Conservation (phyloP, 2,888 invertebrate genomes). For the Acanthosepion esculentum region DNA sequence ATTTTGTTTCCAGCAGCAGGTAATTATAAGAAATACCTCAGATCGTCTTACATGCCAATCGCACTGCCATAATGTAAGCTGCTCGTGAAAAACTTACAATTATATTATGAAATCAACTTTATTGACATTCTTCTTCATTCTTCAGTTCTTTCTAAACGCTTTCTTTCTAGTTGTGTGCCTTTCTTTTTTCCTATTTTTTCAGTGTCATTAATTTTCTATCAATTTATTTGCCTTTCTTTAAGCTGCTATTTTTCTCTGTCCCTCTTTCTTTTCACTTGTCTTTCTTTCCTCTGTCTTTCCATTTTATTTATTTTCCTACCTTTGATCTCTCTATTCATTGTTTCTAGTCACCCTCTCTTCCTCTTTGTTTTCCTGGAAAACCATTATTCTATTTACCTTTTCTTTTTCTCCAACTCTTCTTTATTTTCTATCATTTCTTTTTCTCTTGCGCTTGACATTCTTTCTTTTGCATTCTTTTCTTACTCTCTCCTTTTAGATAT, state of each 20-base stretch:
- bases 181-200: background rate
- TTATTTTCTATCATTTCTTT: background rate
- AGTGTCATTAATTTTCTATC: background rate
- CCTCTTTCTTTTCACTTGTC: too few relatives aligned
- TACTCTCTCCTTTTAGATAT: background rate
- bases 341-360: background rate
- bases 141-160: background rate
- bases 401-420: background rate
- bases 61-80: background rate
- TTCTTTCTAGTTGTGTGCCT: background rate
- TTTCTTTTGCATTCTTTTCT: background rate
- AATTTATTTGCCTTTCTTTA: background rate
- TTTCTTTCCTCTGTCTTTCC: too few relatives aligned
- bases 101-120: background rate
- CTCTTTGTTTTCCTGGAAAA: background rate
- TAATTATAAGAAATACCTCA: conserved; percentile 33
- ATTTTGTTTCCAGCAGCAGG: background rate
- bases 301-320: too few relatives aligned
- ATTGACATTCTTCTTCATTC: conserved; percentile 1
- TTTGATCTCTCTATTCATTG: too few relatives aligned
- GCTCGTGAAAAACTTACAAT: conserved; percentile 33
- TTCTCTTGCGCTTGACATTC: background rate
- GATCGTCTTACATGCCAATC: background rate
- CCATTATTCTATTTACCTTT: background rate
- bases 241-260: background rate